phyloP scores from a whole-genome alignment of 2,797 vertebrate species.

The Notoglanidium macrostoma region DNA sequence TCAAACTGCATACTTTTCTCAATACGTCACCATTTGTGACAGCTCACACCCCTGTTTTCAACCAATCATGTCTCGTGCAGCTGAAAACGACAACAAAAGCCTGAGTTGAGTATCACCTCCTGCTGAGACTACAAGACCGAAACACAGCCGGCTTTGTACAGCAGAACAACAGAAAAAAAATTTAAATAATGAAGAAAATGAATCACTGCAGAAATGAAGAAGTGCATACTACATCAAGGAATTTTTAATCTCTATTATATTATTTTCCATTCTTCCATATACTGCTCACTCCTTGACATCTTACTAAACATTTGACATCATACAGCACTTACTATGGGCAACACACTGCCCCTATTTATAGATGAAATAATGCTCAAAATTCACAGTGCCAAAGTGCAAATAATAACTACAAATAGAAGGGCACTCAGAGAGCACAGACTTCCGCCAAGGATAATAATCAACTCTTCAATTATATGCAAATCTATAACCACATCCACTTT shows the following conservation, averaged over 20 bases:
- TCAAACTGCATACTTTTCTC: constrained; percentile 60
- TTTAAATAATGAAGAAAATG: background rate
- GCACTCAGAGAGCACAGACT: too few species aligned
- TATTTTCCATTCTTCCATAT: background rate
- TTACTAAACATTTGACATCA: background rate
- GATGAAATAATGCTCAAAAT: background rate
- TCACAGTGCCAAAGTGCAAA: background rate
- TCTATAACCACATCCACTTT: too few species aligned
- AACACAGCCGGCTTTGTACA: constrained; percentile 46
- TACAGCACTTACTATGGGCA: background rate
- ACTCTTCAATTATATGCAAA: too few species aligned
- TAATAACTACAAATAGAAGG: background rate
- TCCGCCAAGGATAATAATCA: too few species aligned
- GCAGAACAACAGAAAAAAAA: background rate
- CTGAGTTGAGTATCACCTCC: constrained; percentile 41
- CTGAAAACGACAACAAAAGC: constrained; percentile 56
- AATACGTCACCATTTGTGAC: constrained; percentile 67
- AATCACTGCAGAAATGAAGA: background rate
- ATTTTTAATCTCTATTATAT: background rate
- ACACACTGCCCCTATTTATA: background rate
- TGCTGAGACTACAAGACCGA: constrained; percentile 35
- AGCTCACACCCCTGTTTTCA: constrained; percentile 70
- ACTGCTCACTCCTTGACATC: background rate
- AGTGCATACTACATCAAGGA: background rate
- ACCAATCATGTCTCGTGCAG: constrained; percentile 68